Conservation (phyloP, 2,888 invertebrate genomes). For the Ommatoiulus sabulosus region DNA sequence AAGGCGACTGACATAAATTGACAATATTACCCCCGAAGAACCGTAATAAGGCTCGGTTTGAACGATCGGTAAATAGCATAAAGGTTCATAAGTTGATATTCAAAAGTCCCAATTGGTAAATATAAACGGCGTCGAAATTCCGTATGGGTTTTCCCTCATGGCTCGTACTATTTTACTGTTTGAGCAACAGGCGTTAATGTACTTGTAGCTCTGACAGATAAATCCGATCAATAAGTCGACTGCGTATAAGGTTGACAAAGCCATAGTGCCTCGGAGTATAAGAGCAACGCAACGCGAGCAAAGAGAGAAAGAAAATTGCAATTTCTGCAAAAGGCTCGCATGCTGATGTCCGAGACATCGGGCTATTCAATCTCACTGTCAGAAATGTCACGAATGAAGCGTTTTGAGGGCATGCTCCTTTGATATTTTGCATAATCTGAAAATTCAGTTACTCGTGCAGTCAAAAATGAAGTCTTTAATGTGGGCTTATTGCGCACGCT, state of each 20-base stretch:
- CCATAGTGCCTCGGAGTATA: not conserved
- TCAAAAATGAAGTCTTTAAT: not conserved
- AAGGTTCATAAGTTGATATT: conserved; percentile 2
- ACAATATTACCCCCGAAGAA: not conserved
- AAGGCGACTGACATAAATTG: not conserved
- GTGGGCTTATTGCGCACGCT: not conserved
- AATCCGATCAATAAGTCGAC: conserved; percentile 13
- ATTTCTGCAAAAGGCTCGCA: not conserved
- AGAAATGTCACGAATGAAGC: conserved; percentile 13
- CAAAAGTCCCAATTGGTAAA: conserved; percentile 38
- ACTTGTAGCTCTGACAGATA: conserved; percentile 29
- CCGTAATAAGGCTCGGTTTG: not conserved
- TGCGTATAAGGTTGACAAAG: not conserved
- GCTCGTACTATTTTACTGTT: conserved; percentile 30
- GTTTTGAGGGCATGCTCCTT: not conserved
- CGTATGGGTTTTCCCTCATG: not conserved
- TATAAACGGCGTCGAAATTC: conserved; percentile 4
- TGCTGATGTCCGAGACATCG: not conserved
- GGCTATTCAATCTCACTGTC: not conserved
- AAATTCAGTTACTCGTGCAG: not conserved
- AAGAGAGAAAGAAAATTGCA: conserved; percentile 8
- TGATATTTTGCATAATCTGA: conserved; percentile 8
- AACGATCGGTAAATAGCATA: not conserved
- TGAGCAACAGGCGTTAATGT: conserved; percentile 48
- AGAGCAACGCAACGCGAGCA: not conserved